Base-by-base conservation (phyloP, 2,888 invertebrate genomes). In the Limnephilus auricula region DNA sequence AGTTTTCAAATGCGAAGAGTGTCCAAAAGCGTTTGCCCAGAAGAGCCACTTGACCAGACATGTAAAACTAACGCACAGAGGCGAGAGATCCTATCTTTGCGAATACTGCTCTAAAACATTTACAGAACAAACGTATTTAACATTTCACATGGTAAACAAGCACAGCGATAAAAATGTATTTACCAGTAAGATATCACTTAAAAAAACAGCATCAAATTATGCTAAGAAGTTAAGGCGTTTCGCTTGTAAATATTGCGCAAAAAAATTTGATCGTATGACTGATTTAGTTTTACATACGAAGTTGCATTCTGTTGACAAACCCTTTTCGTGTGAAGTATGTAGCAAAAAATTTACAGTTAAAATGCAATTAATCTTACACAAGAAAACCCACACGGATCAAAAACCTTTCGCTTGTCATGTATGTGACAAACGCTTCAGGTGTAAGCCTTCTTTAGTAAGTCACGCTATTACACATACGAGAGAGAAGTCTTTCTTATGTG, bases 291-390 rank as follows among this genome's bases (percentile, higher is more conserved):
- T 32, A 80, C 80, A 80, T 31, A 30, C 30, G 18, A 80, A 30
- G 15, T 32, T 25, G 45, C 65, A 87, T 87, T 30, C 87, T 45
- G 32, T 25, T n/a, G 87, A 87, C 30, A 87, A 31, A 31, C 87
- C 65, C 2, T 87, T 50, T 87, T 50, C 40, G 9, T 87, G 87
- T 87, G 65, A 87, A 10, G 50, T 45, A 30, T 88, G 88, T 32
- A 31, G 2, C 4, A 65, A 90, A 83, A 50, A 93, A 2, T 82
- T 82, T 18, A 31, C 31, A 25, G 15, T 32, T 34, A 82, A 82
- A 82, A 25, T 82, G 31, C 31, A 34, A 2, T 82, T 82, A 31
- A 82, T 82, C 5, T 18, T 82, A 15, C 82, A 82, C 82, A 34
- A 10, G 82, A 82, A 34, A 32, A 82, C 34, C 2, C 82, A 82